Conservation (phyloP, 1,140 invertebrate genomes). For the Aphelinus certus region DNA sequence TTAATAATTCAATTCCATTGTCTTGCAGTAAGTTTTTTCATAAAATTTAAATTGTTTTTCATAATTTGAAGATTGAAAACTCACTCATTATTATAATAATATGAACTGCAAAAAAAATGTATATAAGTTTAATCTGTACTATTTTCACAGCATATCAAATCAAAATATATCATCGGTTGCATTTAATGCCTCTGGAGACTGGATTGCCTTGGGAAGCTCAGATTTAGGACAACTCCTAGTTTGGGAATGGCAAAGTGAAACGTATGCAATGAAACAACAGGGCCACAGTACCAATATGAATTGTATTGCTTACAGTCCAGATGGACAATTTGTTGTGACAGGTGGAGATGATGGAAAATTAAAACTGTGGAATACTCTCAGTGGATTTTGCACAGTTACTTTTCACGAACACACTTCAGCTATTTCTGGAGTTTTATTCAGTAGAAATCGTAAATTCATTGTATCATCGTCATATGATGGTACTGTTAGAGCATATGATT, state of each 20-base stretch:
- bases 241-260: constrained; percentile 99
- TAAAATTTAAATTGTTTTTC: constrained; percentile 6
- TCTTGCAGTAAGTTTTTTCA: too few relatives aligned
- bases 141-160: constrained; percentile 75
- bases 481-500: constrained; percentile 93
- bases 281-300: constrained; percentile 91
- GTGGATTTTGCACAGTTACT: constrained; percentile 94
- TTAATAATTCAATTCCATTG: neutral
- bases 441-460: constrained; percentile 90
- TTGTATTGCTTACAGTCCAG: constrained; percentile 88
- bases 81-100: constrained; percentile 4
- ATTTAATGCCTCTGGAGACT: constrained; percentile 90
- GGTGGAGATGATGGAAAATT: constrained; percentile 96
- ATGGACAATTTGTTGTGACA: constrained; percentile 90
- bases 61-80: constrained; percentile 5
- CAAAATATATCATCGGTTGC: constrained; percentile 82
- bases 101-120: neutral
- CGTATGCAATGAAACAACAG: constrained; percentile 98
- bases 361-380: constrained; percentile 92
- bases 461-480: constrained; percentile 93
- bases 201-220: constrained; percentile 90
- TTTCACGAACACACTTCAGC: constrained; percentile 89
- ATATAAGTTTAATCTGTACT: too few relatives aligned
- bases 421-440: constrained; percentile 85
- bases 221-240: constrained; percentile 90